These are phyloP conservation scores for Erethizon dorsatum DNA, from an alignment of 2,797 vertebrate species.

Conservation along the genomic window DNA sequence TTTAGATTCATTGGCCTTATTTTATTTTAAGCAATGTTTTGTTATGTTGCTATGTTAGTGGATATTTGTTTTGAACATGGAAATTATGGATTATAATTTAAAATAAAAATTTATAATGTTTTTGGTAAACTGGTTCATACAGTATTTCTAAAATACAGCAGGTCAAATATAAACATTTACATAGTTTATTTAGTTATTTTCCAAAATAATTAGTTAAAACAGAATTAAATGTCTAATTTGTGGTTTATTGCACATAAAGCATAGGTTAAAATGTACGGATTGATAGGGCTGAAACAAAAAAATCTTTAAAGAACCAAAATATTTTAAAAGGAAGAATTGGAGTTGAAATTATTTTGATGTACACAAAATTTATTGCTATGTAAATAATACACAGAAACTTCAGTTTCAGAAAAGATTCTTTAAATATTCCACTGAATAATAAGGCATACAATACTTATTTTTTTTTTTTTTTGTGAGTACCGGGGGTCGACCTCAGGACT, in stretches of 20 bases:
- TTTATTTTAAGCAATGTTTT: not conserved
- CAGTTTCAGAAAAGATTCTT: not conserved
- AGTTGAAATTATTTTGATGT: not conserved
- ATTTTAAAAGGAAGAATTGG: not conserved
- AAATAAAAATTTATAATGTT: not conserved
- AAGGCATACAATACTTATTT: not conserved
- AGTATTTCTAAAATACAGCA: not conserved
- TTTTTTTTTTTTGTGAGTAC: too few relatives aligned
- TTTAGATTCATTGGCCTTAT: not conserved
- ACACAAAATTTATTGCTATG: not conserved
- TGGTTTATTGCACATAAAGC: not conserved
- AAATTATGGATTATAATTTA: not conserved
- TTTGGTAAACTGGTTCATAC: not conserved
- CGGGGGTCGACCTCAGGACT: too few relatives aligned
- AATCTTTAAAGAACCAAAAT: not conserved
- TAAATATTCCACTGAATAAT: not conserved
- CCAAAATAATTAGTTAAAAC: not conserved
- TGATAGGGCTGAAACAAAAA: not conserved
- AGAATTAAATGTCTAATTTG: not conserved
- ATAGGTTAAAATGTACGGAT: not conserved
- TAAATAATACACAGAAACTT: not conserved
- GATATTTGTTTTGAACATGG: not conserved
- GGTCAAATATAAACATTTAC: not conserved
- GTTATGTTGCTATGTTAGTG: not conserved
- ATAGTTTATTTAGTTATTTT: not conserved